Base-by-base conservation (phyloP, 2,888 invertebrate species). In the Oxyteleia sp. region DNA sequence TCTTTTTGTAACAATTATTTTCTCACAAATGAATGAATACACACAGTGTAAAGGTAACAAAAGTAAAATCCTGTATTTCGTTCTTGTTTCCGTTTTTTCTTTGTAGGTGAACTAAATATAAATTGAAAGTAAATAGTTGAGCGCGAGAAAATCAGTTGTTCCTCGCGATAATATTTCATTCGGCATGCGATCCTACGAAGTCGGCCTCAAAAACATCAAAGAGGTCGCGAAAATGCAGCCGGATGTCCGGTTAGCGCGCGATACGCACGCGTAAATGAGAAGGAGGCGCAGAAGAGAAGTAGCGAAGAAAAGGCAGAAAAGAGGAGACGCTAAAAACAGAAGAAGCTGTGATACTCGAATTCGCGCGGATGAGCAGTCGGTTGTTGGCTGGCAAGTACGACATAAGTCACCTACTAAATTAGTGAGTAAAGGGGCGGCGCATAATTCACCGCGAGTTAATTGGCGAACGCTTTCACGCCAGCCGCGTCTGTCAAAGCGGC, bases 401-500 rank as follows among this genome's bases (percentile, higher is more conserved):
- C 91, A 92, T 90, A 92, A 92, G 92, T 92, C 92, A 92, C 89
- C 91, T 90, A 90, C 91, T 91, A 92, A 93, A 92, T 91, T 92
- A 91, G 91, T 88, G 91, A 88, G 86, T 85, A 88, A 88, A 90
- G 88, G 89, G 89, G 87, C 86, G 89, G 89, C 89, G 91, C 90
- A 92, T 92, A 92, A 93, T 92, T 93, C 92, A 93, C 91, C 88
- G 87, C 88, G 88, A 88, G 92, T 93, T 93, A 93, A 93, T 93
- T 93, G 93, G 93, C 91, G 89, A 92, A 89, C 92, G 91, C 92
- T 93, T 93, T 93, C 92, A 92, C 91, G 92, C 92, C 91, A 92
- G 89, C 89, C 90, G 88, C 88, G 90, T 92, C 92, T 91, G 92
- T 92, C 92, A 91, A 91, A 92, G 90, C 87, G 81, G 88, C 87